Conservation (phyloP, 1,140 invertebrate genomes). For the Megathymus violae region DNA sequence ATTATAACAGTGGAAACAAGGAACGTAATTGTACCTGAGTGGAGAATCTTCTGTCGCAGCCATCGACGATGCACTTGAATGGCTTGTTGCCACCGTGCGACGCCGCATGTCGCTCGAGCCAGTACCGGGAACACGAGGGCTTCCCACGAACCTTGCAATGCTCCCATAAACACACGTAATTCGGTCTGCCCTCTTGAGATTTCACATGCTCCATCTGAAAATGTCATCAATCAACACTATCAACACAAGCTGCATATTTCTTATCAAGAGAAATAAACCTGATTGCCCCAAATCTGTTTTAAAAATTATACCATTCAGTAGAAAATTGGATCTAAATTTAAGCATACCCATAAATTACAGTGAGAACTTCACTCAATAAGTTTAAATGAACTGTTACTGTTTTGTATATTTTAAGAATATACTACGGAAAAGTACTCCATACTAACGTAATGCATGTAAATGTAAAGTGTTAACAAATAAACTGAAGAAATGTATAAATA, state of each 20-base stretch:
- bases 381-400: no score
- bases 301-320: no score
- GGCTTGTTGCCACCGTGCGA: slow-evolving; percentile 97
- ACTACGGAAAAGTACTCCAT: no score
- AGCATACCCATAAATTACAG: no score
- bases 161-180: slow-evolving; percentile 95
- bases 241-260: slow-evolving; percentile 7
- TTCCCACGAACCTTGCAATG: slow-evolving; percentile 97
- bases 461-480: no score
- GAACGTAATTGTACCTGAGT: slow-evolving; percentile 89
- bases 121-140: slow-evolving; percentile 94
- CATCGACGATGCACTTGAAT: slow-evolving; percentile 97
- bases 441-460: no score
- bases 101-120: slow-evolving; percentile 96
- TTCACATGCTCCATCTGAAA: slow-evolving; percentile 92
- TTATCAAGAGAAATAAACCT: slow-evolving; percentile 32
- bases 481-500: no score
- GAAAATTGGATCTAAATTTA: no score
- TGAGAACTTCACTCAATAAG: no score
- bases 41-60: slow-evolving; percentile 95
- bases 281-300: no score
- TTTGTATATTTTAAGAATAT: no score
- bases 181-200: slow-evolving; percentile 90
- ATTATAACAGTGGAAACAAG: slow-evolving; percentile 19
- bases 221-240: slow-evolving; percentile 40